Evolutionary conservation across 2,888 invertebrate species (phyloP), one percentile per base, ranked within the genome.

Genomic region (Eudemis profundana): DNA sequence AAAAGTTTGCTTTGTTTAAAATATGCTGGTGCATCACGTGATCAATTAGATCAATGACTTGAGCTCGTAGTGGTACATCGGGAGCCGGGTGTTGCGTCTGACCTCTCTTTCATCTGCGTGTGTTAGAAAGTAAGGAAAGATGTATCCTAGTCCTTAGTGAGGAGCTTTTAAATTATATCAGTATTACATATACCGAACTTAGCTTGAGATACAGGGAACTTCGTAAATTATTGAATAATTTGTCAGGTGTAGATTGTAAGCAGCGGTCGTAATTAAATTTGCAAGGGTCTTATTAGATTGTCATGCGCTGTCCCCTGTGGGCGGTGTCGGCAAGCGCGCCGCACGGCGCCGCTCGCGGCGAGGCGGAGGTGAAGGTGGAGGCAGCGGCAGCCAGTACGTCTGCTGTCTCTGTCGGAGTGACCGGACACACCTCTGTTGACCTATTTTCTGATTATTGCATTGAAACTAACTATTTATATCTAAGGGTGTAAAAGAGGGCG

Each of bases 361-460:
- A 51, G 36, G 54, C 46, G 46, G 57, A 51, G 59, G 64, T 36
- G 59, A 44, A 51, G 57, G 50, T 42, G 21, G 44, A 64, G 57
- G 64, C 59, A 65, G 64, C 59, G 27, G 46, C 59, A 82, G 85
- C 76, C 81, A 84, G 85, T 85, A 78, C 81, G 83, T 78, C 73
- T 78, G 79, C 78, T 78, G 83, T 87, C 85, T 85, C 86, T 83
- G 77, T 85, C 85, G 81, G 80, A 82, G 82, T 77, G 85, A 79
- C 85, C 84, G 87, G 90, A 89, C 91, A 87, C 90, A 90, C 91
- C 91, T 90, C 89, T 84, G 84, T 82, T 92, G 92, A 92, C 92
- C 92, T 91, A 92, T 91, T 88, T 92, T 89, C 92, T 89, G 88
- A 85, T 83, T 91, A 89, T 83, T 92, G 90, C 90, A 90, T 91